phyloP scores from a whole-genome alignment of 2,888 invertebrate genomes.

The Eupithecia subumbrata region DNA sequence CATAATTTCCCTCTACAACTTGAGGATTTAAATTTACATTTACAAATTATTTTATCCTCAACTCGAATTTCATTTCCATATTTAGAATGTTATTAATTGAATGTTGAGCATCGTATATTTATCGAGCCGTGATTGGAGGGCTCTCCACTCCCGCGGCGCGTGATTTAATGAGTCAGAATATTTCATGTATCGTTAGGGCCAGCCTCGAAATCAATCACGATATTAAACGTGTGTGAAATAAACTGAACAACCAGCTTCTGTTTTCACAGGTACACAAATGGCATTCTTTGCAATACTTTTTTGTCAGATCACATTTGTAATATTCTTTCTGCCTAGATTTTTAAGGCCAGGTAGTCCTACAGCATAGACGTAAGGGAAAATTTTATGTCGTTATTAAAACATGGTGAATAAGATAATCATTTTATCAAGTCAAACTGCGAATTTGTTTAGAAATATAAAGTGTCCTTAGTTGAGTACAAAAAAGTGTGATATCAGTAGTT shows the following conservation, averaged over 20 bases:
- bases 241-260: slow-evolving; percentile 32
- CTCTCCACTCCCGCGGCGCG: slow-evolving; percentile 66
- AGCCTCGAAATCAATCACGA: slow-evolving; percentile 78
- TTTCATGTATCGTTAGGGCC: slow-evolving; percentile 80
- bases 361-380: too few relatives aligned
- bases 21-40: slow-evolving; percentile 8
- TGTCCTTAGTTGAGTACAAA: too few relatives aligned
- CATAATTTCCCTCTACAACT: slow-evolving; percentile 6
- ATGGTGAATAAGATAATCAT: too few relatives aligned
- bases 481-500: too few relatives aligned
- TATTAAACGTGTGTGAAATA: slow-evolving; percentile 79
- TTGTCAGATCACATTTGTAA: neutral
- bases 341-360: too few relatives aligned
- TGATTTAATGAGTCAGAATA: slow-evolving; percentile 80
- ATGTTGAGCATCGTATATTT: slow-evolving; percentile 62
- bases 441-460: too few relatives aligned
- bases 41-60: slow-evolving; percentile 7
- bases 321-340: neutral
- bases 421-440: too few relatives aligned
- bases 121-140: slow-evolving; percentile 70
- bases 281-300: neutral
- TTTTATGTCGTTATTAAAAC: too few relatives aligned
- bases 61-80: slow-evolving; percentile 20
- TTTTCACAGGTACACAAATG: slow-evolving; percentile 53
- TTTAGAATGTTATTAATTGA: slow-evolving; percentile 54